These are phyloP conservation scores for Chironomus tepperi DNA, from an alignment of 1,140 invertebrate species.

Conservation along the genomic window DNA sequence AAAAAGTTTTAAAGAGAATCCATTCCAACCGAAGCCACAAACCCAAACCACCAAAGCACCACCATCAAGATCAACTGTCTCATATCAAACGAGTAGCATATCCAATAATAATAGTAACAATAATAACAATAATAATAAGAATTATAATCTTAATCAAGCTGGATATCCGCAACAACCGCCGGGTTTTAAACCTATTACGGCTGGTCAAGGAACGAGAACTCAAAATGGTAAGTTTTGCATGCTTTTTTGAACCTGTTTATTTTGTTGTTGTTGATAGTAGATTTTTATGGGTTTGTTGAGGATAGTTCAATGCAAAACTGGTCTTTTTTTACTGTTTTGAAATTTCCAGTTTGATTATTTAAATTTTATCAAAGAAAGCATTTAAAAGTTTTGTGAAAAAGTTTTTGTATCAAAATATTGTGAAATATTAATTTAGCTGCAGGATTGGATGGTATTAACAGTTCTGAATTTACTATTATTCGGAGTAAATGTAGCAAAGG, in stretches of 20 bases:
- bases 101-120: background rate
- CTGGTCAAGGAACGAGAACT: slow-evolving; percentile 36
- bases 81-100: slow-evolving; percentile 10
- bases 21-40: background rate
- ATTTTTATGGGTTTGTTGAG: no score
- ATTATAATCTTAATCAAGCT: slow-evolving; percentile 28
- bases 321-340: no score
- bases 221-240: slow-evolving; percentile 27
- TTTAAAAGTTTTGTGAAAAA: no score
- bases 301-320: no score
- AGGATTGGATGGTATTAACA: no score
- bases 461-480: no score
- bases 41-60: background rate
- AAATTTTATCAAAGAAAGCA: no score
- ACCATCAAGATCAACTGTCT: background rate
- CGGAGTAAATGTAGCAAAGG: no score
- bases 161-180: slow-evolving; percentile 35
- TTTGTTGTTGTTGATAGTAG: background rate
- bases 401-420: no score
- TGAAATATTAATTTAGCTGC: no score
- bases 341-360: no score
- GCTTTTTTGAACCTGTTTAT: background rate
- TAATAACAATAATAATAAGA: slow-evolving; percentile 16
- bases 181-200: slow-evolving; percentile 38
- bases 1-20: slow-evolving; percentile 14